Conservation (phyloP, 2,797 vertebrate species). For the Netta rufina region DNA sequence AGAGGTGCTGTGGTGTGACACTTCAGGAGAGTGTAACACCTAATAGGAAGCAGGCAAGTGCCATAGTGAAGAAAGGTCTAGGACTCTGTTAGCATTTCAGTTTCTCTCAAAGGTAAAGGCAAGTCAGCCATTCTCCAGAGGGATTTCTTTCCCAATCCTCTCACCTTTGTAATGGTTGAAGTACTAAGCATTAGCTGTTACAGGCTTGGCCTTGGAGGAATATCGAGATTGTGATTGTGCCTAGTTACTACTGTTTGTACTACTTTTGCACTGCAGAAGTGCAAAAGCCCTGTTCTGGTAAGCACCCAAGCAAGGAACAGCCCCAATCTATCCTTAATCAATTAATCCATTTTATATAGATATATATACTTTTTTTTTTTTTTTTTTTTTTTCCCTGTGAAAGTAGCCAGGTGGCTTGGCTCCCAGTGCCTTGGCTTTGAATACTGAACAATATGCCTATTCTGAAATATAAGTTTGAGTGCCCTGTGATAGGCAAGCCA, state of each 20-base stretch:
- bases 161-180: neutral
- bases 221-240: neutral
- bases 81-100: neutral
- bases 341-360: neutral
- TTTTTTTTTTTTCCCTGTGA: neutral
- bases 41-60: neutral
- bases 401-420: conserved; percentile 8
- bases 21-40: neutral
- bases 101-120: neutral
- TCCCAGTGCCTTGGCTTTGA: conserved; percentile 30
- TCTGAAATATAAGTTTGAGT: neutral
- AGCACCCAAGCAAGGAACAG: neutral
- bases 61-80: neutral
- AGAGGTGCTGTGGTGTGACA: neutral
- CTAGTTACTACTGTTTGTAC: neutral
- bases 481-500: neutral
- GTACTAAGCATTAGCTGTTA: neutral
- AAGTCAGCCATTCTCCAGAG: neutral
- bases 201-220: neutral
- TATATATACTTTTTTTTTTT: no score
- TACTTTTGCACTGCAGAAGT: neutral
- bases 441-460: neutral
- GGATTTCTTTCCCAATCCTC: neutral
- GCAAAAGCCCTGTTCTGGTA: neutral
- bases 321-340: neutral